Conservation (phyloP, 2,797 vertebrate species). For the Apogon talboti region DNA sequence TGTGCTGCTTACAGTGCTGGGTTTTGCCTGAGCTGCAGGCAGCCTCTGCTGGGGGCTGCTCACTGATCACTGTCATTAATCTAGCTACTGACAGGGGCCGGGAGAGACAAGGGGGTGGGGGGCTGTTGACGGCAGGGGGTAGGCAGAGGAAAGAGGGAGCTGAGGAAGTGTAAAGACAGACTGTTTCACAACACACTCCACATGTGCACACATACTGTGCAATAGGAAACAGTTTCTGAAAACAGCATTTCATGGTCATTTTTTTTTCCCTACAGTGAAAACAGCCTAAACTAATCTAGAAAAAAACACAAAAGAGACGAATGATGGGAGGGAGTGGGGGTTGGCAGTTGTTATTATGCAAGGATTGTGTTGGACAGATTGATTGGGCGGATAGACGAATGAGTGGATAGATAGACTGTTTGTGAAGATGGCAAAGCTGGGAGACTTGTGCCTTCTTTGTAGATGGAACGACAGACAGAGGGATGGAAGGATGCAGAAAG, state of each 20-base stretch:
- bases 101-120: slow-evolving; percentile 62
- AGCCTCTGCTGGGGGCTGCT: slow-evolving; percentile 80
- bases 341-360: slow-evolving; percentile 50
- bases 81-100: slow-evolving; percentile 81
- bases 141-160: slow-evolving; percentile 31
- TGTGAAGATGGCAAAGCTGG: slow-evolving; percentile 40
- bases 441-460: slow-evolving; percentile 45
- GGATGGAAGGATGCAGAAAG: slow-evolving; percentile 39
- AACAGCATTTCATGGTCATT: slow-evolving; percentile 22
- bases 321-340: slow-evolving; percentile 7
- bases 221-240: slow-evolving; percentile 18
- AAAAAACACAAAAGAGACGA: slow-evolving; percentile 21
- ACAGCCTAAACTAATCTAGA: slow-evolving; percentile 41
- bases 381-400: slow-evolving; percentile 55
- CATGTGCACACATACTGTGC: slow-evolving; percentile 14
- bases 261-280: slow-evolving; percentile 10
- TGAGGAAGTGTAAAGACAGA: slow-evolving; percentile 29
- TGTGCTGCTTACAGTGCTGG: slow-evolving; percentile 60
- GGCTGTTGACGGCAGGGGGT: slow-evolving; percentile 46
- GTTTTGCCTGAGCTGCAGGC: slow-evolving; percentile 79
- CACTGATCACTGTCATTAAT: slow-evolving; percentile 87
- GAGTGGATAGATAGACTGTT: slow-evolving; percentile 53
- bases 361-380: slow-evolving; percentile 57
- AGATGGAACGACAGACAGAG: slow-evolving; percentile 39
- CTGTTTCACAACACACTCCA: slow-evolving; percentile 30